Base-by-base conservation (phyloP, 1,140 invertebrate species). In the Homalodisca vitripennis region DNA sequence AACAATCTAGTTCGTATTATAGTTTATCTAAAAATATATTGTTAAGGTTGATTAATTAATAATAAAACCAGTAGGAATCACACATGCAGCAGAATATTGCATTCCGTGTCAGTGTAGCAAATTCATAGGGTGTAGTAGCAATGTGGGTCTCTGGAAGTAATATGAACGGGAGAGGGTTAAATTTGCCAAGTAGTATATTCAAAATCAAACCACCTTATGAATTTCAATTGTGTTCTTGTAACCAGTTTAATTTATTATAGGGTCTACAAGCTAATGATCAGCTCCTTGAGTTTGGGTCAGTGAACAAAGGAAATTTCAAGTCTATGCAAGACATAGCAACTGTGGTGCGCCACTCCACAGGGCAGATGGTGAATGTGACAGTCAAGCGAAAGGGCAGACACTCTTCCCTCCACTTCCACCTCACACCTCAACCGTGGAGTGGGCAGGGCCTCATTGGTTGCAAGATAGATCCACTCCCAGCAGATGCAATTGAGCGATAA, bases 271-370 rank as follows among this genome's bases (percentile, higher is more conserved):
- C 85, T 27, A 85, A 87, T 48, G 94, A 96, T 82, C 79, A 86
- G 46, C 82, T 97, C 3, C 72, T 92, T 1, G 84, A 92, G 74
- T 95, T 97, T 85, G 94, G 94, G n/a, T 92, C 92, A 0, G 79
- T 95, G 1, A 89, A 88, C 72, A 77, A 79, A 24, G 80, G 77
- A 10, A 97, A 96, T 80, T 95, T 93, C 76, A 82, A 84, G 51
- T 82, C 83, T 51, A 76, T 94, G 1, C 81, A 81, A 22, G 88
- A 93, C 78, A 84, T 91, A 53, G 84, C 85, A 2, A 81, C 83
- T 53, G 77, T 95, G 22, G 91, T 95, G 3, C 83, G 88, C 68
- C 88, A 92, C 76, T 93, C 89, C 53, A 84, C 89, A 53, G 87
- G 88, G 31, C 83, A 84, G 68, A 76, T 80, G 22, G 74, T 93